Conservation (phyloP, 2,888 invertebrate species). For the Eledona agricola region DNA sequence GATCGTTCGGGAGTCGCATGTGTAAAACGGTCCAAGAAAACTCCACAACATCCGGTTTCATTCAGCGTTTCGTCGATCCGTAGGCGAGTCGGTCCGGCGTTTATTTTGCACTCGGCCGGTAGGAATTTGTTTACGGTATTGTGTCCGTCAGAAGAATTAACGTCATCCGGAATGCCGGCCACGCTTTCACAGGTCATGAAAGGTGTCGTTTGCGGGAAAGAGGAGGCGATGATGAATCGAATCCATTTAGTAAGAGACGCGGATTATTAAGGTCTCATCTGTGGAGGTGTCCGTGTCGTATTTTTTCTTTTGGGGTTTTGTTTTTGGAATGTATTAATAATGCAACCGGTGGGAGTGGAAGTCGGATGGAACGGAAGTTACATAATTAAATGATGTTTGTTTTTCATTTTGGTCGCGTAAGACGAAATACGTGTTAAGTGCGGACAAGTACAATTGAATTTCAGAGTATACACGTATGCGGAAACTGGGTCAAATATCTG, state of each 20-base stretch:
- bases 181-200: slow-evolving; percentile 5
- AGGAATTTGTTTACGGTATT: slow-evolving; percentile 10
- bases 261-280: too few species aligned
- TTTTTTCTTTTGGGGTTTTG: too few species aligned
- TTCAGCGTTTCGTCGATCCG: slow-evolving; percentile 12
- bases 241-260: slow-evolving; percentile 2
- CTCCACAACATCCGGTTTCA: slow-evolving; percentile 23
- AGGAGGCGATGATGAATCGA: slow-evolving; percentile 1
- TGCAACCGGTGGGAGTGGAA: too few species aligned
- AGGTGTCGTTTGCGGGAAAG: not conserved
- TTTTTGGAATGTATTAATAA: too few species aligned
- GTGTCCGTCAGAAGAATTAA: not conserved
- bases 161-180: slow-evolving; percentile 1
- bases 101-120: not conserved
- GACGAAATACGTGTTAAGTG: too few species aligned
- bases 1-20: slow-evolving; percentile 4
- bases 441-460: too few species aligned
- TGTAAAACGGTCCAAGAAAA: slow-evolving; percentile 20
- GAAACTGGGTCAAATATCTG: too few species aligned
- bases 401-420: slow-evolving; percentile 7
- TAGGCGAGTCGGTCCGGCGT: not conserved
- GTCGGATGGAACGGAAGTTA: too few species aligned
- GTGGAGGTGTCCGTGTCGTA: too few species aligned
- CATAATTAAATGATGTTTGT: slow-evolving; percentile 12
- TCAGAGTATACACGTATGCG: too few species aligned